These are phyloP conservation scores for Drosophila tristis DNA, from an alignment of 1,140 invertebrate genomes.

Conservation along the genomic window DNA sequence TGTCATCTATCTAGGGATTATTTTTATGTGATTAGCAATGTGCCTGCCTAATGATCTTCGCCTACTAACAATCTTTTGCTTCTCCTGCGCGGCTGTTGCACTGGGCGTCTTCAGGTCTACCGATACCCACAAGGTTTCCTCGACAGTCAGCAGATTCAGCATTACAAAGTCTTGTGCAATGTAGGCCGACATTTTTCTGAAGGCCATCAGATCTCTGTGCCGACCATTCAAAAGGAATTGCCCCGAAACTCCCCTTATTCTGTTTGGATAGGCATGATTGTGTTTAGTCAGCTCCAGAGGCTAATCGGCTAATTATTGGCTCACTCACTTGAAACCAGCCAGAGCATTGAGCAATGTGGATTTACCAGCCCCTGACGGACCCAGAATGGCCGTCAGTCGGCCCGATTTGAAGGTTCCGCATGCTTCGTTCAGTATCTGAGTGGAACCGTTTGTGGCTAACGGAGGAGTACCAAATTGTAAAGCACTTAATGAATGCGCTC, in stretches of 20 bases:
- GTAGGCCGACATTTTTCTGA: slow-evolving; percentile 88
- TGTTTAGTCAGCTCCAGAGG: not conserved
- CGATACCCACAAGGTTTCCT: slow-evolving; percentile 88
- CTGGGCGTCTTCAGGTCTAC: slow-evolving; percentile 86
- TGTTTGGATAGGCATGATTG: slow-evolving; percentile 1
- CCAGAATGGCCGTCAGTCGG: slow-evolving; percentile 90
- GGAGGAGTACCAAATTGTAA: not conserved
- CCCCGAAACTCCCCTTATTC: slow-evolving; percentile 85
- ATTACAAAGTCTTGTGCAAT: slow-evolving; percentile 89
- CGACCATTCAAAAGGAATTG: slow-evolving; percentile 90
- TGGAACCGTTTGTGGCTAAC: slow-evolving; percentile 20
- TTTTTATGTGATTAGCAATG: not conserved
- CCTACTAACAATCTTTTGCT: slow-evolving; percentile 58
- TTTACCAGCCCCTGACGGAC: slow-evolving; percentile 93
- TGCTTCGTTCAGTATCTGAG: slow-evolving; percentile 86
- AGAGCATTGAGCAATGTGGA: slow-evolving; percentile 90
- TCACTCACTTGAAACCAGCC: slow-evolving; percentile 85
- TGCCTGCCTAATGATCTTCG: no score
- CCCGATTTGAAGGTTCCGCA: slow-evolving; percentile 86
- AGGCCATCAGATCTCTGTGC: slow-evolving; percentile 88
- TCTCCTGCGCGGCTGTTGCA: slow-evolving; percentile 41
- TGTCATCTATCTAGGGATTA: slow-evolving; percentile 85
- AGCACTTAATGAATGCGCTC: not conserved
- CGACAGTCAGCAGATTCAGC: slow-evolving; percentile 87
- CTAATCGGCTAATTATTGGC: no score